Evolutionary conservation across 2,113 vertebrate species (phyloP).

Genomic region (Ictalurus furcatus): DNA sequence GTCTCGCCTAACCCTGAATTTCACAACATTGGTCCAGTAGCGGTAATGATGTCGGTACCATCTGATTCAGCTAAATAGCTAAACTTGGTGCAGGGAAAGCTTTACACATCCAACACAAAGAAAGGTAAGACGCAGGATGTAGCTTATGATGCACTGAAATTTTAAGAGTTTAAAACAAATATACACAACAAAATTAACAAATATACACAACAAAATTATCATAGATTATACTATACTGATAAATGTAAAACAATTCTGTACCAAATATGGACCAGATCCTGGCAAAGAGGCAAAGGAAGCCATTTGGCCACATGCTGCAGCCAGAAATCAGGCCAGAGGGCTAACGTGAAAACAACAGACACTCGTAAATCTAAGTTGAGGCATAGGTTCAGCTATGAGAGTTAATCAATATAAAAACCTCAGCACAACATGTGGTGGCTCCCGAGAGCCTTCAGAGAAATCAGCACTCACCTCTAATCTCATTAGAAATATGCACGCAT

Average conservation of each 20-base stretch:
- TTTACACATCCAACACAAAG: neutral
- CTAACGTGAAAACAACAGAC: conserved; percentile 77
- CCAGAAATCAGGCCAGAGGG: conserved; percentile 72
- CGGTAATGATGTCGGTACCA: neutral
- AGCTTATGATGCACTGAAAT: neutral
- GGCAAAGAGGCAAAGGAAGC: conserved; percentile 8
- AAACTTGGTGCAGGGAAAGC: neutral
- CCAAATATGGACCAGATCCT: neutral
- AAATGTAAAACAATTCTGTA: neutral
- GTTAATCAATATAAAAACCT: conserved; percentile 77
- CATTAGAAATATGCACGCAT: neutral
- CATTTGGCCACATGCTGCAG: conserved; percentile 64
- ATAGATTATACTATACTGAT: neutral
- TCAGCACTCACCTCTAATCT: conserved; percentile 32
- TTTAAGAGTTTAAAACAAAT: neutral
- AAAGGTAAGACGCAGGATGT: neutral
- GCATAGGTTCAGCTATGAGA: conserved; percentile 72
- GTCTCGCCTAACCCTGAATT: neutral
- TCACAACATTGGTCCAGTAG: neutral
- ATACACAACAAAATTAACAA: neutral
- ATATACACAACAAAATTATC: neutral
- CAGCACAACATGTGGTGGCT: conserved; percentile 74
- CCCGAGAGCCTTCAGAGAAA: conserved; percentile 47
- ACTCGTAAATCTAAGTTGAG: conserved; percentile 73
- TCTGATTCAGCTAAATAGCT: neutral